Evolutionary conservation across 2,888 invertebrate genomes (phyloP).

Genomic region (Epinotia nisella): DNA sequence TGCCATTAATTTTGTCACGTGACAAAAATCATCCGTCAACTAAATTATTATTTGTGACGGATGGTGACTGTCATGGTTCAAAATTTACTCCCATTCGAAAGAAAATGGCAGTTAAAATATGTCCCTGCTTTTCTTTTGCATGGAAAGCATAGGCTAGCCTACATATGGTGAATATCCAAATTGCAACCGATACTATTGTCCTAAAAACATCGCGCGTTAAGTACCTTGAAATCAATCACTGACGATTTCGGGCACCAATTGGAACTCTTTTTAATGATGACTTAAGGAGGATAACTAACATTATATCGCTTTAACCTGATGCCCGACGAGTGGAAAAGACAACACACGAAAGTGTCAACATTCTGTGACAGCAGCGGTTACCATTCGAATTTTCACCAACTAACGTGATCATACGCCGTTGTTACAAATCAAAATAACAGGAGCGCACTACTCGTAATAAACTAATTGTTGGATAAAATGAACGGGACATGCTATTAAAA

Average conservation of each 20-base stretch:
- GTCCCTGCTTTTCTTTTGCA: neutral
- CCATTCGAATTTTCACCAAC: neutral
- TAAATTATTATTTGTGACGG: neutral
- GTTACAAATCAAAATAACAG: conserved; percentile 38
- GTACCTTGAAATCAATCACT: neutral
- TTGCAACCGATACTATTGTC: too few species aligned
- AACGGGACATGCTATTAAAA: conserved; percentile 79
- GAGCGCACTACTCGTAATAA: conserved; percentile 32
- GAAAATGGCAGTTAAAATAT: neutral
- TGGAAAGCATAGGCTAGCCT: conserved; percentile 12
- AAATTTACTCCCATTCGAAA: conserved; percentile 7
- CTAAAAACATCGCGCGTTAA: too few species aligned
- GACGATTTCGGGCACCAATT: neutral
- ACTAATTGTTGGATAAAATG: conserved; percentile 39
- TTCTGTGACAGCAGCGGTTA: neutral
- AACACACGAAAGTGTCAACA: neutral
- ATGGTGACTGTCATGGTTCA: conserved; percentile 4
- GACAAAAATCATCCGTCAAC: neutral
- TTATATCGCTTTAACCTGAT: neutral
- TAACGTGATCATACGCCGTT: conserved; percentile 18
- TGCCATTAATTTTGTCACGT: conserved; percentile 4
- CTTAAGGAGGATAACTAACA: neutral
- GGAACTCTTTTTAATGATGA: neutral
- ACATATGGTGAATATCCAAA: conserved; percentile 18
- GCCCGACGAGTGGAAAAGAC: neutral